Base-by-base conservation (phyloP, 2,113 vertebrate species). In the rabbit (Oryctolagus cuniculus) region DNA sequence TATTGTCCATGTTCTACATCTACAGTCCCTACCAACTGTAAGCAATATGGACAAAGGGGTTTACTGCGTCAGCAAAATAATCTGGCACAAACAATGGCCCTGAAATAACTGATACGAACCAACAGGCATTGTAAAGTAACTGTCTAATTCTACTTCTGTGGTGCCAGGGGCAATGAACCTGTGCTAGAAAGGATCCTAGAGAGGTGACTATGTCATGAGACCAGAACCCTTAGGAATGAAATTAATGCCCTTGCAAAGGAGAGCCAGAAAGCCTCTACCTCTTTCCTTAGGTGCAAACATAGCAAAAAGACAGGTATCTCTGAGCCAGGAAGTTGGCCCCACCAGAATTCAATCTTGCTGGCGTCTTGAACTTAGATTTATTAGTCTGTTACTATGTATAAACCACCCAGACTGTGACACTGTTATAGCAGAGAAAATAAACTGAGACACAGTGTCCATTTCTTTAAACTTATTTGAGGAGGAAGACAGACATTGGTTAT, bases 391-490 rank as follows among this genome's bases (percentile, higher is more conserved):
- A 29, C 4, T 51, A 22, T 83, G 51, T 82, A 15, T 51, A 66
- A 13, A 38, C 27, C 27, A 66, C 22, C 24, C 36, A n/a, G 63
- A 49, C 29, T 19, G 15, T 27, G 29, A 38, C 27, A 27, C 6
- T 10, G 58, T 11, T 61, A 74, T 36, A 91, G 69, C 70, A 64
- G 72, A 7, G 69, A 79, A 36, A 75, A 74, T 13, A 22, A 24
- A 82, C 6, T 51, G 38, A 63, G 36, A 90, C 53, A 53, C 69
- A 11, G 44, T 70, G 67, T 89, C 73, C 89, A n/a, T 58, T 89
- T 81, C 85, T 69, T 85, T 93, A 86, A 82, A 72, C 11, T 55
- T 61, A 67, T 81, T 89, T 66, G 19, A 95, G 64, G 51, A 80
- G 61, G 70, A 91, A 87, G 31, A 53, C 7, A 44, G 49, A 38